A percentile compares a stretch with the other conserved stretches of the same genome.
Conservation (phyloP, 2,797 vertebrate species). For the Myotis pilosus region DNA sequence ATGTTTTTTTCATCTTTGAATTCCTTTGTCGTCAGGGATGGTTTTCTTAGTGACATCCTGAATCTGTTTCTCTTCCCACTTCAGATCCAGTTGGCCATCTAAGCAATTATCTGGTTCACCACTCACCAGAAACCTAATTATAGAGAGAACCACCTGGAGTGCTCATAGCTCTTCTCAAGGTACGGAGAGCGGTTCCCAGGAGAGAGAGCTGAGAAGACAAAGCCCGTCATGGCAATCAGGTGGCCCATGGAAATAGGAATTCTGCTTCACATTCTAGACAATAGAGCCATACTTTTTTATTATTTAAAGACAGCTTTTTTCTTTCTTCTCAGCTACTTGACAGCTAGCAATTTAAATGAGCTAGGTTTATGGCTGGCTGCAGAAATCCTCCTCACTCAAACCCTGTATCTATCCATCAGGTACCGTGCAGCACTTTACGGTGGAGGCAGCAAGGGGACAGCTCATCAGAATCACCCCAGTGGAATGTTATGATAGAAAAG, state of each 20-base stretch:
- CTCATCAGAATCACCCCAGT: slow-evolving; percentile 59
- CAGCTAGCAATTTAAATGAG: slow-evolving; percentile 72
- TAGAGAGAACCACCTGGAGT: neutral
- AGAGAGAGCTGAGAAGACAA: neutral
- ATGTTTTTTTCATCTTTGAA: neutral
- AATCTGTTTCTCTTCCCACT: slow-evolving; percentile 10
- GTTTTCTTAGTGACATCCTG: neutral
- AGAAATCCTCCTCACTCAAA: slow-evolving; percentile 69
- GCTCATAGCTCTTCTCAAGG: neutral
- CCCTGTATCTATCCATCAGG: slow-evolving; percentile 72
- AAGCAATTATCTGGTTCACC: slow-evolving; percentile 17
- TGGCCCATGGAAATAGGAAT: slow-evolving; percentile 41
- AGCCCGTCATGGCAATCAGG: neutral
- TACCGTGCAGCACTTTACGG: neutral
- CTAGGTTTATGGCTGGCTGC: slow-evolving; percentile 79
- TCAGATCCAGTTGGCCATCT: slow-evolving; percentile 15
- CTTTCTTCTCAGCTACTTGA: slow-evolving; percentile 59
- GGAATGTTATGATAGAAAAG: slow-evolving; percentile 60
- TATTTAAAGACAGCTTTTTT: slow-evolving; percentile 59
- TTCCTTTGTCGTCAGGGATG: neutral
- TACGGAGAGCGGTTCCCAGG: neutral
- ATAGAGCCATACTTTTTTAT: slow-evolving; percentile 40
- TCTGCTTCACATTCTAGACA: slow-evolving; percentile 42
- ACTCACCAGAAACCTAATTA: neutral
- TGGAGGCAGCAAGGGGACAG: slow-evolving; percentile 62